Evolutionary conservation across 2,113 vertebrate genomes (phyloP), one percentile per base, ranked within the genome.

Genomic region (Paramormyrops kingsleyae): DNA sequence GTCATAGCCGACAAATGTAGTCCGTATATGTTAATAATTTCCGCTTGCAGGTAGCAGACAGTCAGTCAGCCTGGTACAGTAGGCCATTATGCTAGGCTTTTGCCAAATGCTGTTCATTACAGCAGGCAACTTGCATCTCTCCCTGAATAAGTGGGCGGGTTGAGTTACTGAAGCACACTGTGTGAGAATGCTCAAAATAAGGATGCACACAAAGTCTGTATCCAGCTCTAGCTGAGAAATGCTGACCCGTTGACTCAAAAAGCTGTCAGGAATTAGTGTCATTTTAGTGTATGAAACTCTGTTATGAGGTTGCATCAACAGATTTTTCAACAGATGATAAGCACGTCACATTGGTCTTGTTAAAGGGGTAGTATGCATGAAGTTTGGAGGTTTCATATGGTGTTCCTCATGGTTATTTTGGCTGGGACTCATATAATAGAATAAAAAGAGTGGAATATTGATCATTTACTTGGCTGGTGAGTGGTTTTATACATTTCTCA

Each of bases 251-350:
- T 49, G 44, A 86, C 44, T 49, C 44, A 47, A 49, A 49, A 86
- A 27, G 83, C 44, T 86, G 83, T 50, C 44, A 49, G 21, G 46
- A 49, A 50, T 86, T 85, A n/a, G 83, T 85, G 83, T 80, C 39
- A 85, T 49, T 85, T 85, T 85, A 85, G 83, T 47, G 46, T 42
- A 46, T 83, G 44, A 85, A 85, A 85, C 46, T 42, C 74, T 80
- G 35, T 42, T 39, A 35, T 80, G 35, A 80, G 74, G 31, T 80
- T 42, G 74, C 35, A 80, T 80, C 74, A 80, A 80, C 74, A 80
- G 74, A 39, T 80, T 80, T 42, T 80, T 39, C 35, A 42, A 15
- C 74, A 80, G 74, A 80, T 80, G 74, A 80, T 80, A 42, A 42
- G 31, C 74, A 80, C 35, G 42, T 80, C 35, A 19, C 13, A 80